phyloP scores from a whole-genome alignment of 2,888 invertebrate species.

The Cotesia congregata region DNA sequence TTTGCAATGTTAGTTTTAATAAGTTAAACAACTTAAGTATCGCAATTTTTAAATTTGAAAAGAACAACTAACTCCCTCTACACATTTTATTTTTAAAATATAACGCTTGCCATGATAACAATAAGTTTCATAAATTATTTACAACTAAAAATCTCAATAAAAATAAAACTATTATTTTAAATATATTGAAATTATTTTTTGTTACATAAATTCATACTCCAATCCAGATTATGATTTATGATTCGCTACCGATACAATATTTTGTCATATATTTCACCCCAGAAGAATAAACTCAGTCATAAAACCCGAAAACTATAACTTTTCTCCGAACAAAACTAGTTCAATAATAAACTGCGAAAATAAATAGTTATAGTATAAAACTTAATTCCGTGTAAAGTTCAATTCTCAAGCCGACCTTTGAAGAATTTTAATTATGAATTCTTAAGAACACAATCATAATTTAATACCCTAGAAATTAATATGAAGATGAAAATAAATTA shows the following conservation, averaged over 20 bases:
- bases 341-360: neutral
- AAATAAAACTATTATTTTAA: neutral
- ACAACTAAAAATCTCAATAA: no score
- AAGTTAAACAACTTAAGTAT: neutral
- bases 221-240: neutral
- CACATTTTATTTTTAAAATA: neutral
- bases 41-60: neutral
- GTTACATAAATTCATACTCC: neutral
- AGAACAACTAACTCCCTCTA: neutral
- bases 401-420: no score
- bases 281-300: neutral
- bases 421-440: no score
- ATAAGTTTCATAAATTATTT: no score
- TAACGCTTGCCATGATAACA: neutral
- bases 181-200: neutral
- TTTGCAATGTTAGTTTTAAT: neutral
- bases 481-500: no score
- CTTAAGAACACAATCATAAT: no score
- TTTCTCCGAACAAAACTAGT: neutral
- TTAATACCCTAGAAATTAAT: no score
- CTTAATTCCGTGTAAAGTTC: no score
- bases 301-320: neutral
- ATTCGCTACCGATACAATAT: neutral
- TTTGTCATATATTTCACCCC: neutral
- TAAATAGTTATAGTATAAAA: no score